Conservation (phyloP, 2,113 vertebrate species). For the Pedionomus torquatus region DNA sequence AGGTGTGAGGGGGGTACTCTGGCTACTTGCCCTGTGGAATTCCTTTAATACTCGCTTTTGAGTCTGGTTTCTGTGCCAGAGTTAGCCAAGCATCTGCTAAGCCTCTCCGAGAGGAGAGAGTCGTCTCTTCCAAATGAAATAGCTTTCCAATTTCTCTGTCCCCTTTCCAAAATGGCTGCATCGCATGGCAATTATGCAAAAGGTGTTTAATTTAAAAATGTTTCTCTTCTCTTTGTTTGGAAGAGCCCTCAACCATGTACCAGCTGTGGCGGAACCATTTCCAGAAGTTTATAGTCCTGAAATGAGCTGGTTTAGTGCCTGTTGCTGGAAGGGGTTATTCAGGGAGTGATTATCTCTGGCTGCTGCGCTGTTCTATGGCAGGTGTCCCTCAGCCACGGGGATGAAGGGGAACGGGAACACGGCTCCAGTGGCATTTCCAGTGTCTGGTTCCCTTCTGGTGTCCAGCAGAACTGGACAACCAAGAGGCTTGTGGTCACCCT, state of each 20-base stretch:
- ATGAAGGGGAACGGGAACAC: neutral
- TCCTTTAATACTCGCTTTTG: neutral
- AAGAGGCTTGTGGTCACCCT: neutral
- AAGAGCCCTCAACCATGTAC: neutral
- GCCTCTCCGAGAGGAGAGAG: neutral
- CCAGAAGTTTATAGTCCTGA: neutral
- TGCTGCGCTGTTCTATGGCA: neutral
- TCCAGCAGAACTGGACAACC: neutral
- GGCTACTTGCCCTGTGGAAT: neutral
- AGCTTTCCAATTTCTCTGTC: neutral
- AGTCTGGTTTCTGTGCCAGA: neutral
- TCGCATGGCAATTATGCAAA: neutral
- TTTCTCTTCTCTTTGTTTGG: neutral
- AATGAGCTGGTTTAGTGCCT: neutral
- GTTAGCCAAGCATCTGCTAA: neutral
- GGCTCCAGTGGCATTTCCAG: neutral
- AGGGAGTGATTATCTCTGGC: neutral
- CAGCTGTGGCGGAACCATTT: conserved; percentile 25
- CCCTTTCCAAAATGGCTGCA: neutral
- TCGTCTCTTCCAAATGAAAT: neutral
- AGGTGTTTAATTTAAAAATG: neutral
- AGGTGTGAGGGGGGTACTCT: neutral
- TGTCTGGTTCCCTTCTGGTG: accelerated
- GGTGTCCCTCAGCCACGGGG: neutral
- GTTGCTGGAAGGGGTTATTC: neutral